Evolutionary conservation across 1,140 invertebrate species (phyloP).

Genomic region (Drosophila rufa): DNA sequence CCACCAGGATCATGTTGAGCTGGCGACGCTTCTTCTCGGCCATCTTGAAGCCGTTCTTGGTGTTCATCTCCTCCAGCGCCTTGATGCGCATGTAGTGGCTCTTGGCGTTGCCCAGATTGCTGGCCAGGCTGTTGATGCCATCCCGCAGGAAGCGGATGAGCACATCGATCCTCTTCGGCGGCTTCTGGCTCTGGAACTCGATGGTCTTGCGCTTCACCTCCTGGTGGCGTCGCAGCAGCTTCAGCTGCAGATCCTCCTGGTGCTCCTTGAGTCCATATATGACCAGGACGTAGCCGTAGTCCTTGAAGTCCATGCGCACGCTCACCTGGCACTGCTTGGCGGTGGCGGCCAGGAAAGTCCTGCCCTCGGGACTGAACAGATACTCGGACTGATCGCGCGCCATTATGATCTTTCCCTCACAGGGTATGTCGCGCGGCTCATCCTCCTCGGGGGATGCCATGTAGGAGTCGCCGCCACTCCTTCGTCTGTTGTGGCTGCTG

Average conservation of each 20-base stretch:
- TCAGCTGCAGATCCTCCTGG: constrained; percentile 86
- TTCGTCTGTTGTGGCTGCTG: too few relatives aligned
- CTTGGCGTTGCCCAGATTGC: constrained; percentile 83
- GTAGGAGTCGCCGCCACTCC: background rate
- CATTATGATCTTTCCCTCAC: constrained; percentile 85
- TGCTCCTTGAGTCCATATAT: constrained; percentile 85
- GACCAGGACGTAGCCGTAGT: constrained; percentile 85
- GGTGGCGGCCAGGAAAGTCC: constrained; percentile 79
- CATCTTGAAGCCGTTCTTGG: constrained; percentile 85
- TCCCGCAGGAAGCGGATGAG: constrained; percentile 71
- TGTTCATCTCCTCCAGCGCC: constrained; percentile 85
- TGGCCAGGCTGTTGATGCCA: constrained; percentile 61
- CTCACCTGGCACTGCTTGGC: constrained; percentile 85
- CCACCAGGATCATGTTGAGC: constrained; percentile 86
- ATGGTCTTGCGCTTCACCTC: constrained; percentile 58
- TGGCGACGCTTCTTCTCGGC: constrained; percentile 83
- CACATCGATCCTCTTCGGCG: constrained; percentile 64
- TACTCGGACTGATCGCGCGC: constrained; percentile 85
- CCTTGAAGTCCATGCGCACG: constrained; percentile 79
- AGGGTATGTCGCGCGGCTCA: constrained; percentile 48
- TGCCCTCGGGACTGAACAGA: constrained; percentile 85
- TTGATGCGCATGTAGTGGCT: constrained; percentile 85
- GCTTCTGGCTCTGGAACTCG: constrained; percentile 72
- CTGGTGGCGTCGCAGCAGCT: constrained; percentile 75
- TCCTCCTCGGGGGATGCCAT: constrained; percentile 14